Evolutionary conservation across 2,113 vertebrate species (phyloP).

Genomic region (Myiozetetes cayanensis): DNA sequence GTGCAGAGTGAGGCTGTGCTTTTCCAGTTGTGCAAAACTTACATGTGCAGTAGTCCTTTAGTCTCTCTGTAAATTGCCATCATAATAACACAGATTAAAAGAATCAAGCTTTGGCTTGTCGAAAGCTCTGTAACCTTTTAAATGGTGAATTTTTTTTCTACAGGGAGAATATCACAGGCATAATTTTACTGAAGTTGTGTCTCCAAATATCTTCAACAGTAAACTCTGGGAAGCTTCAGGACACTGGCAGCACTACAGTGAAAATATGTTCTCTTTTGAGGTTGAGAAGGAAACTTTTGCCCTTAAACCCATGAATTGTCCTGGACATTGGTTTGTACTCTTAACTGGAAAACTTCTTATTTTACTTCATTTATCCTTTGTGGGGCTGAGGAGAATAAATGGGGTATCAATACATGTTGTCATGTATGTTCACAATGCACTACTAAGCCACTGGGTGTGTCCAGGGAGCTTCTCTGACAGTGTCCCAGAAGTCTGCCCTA

Average conservation of each 20-base stretch:
- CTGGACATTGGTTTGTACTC: conserved; percentile 88
- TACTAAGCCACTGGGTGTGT: background rate
- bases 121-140: background rate
- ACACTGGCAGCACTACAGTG: conserved; percentile 93
- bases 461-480: background rate
- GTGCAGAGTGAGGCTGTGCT: background rate
- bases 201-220: conserved; percentile 91
- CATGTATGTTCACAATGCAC: background rate
- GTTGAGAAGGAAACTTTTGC: conserved; percentile 90
- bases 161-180: conserved; percentile 88
- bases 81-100: background rate
- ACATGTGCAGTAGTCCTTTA: background rate
- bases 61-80: background rate
- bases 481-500: background rate
- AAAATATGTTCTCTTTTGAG: conserved; percentile 93
- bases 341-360: background rate
- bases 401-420: background rate
- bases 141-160: background rate
- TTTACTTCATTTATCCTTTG: background rate
- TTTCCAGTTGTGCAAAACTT: background rate
- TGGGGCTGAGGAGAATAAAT: background rate
- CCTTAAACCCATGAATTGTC: conserved; percentile 97
- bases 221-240: conserved; percentile 93
- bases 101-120: background rate
- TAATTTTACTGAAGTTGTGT: conserved; percentile 89